phyloP scores from a whole-genome alignment of 2,113 vertebrate species.

The Rhodinocichla rosea region DNA sequence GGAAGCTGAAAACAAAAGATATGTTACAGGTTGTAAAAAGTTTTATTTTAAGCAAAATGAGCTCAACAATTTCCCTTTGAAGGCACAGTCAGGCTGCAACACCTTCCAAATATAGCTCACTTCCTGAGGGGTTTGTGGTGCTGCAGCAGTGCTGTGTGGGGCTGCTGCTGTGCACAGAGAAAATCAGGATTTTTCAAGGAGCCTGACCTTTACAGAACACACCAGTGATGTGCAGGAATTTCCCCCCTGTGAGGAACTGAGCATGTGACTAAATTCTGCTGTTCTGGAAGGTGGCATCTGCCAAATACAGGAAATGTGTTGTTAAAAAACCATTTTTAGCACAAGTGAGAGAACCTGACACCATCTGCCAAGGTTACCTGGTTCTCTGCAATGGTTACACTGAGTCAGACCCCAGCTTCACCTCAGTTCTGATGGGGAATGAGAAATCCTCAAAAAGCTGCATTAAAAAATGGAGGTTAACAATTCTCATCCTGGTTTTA shows the following conservation, averaged over 20 bases:
- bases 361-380: background rate
- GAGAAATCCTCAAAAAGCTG: background rate
- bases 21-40: background rate
- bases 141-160: background rate
- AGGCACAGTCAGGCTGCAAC: background rate
- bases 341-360: background rate
- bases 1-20: conserved; percentile 24
- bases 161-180: background rate
- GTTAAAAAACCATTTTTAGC: background rate
- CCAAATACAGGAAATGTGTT: background rate
- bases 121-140: conserved; percentile 22
- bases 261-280: background rate
- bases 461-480: background rate
- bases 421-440: background rate
- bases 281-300: background rate
- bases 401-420: background rate
- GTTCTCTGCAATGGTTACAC: background rate
- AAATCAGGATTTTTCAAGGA: conserved; percentile 7
- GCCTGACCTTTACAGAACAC: conserved; percentile 4
- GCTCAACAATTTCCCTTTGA: background rate
- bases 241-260: background rate
- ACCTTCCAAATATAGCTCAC: background rate
- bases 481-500: background rate
- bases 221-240: conserved; percentile 2
- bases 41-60: background rate